Base-by-base conservation (phyloP, 2,888 invertebrate genomes). In the Argyresthia goedartella region DNA sequence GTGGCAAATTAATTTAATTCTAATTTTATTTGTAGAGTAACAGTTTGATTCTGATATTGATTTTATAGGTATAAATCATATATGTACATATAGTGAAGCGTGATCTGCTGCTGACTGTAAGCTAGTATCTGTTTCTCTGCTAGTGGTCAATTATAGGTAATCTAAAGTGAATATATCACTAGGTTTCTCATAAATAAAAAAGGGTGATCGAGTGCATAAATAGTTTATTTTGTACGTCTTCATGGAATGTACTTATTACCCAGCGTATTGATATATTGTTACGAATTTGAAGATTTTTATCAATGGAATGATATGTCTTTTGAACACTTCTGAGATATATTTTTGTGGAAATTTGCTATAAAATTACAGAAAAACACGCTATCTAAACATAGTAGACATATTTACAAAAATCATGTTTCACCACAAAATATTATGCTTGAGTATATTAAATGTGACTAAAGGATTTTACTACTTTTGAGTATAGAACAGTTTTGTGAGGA, bases 171-270 rank as follows among this genome's bases (percentile, higher is more conserved):
- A 25, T 25, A 25, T 25, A 4, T 25, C 3, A 25, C 3, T 25
- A 25, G 25, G 6, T 25, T 25, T 6, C 25, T 25, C 3, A 39
- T 3, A 25, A 46, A 33, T 46, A 25, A 46, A 46, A 46, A 25
- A 46, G 7, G 11, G 3, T 43, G 13, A 62, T 76, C 79, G 76
- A 82, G 82, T 84, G 84, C 82, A 76, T 74, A 67, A 75, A 75
- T 73, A 79, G 67, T 84, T 82, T 82, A 82, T 81, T 84, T 81
- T 82, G 80, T 81, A 82, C 76, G 76, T 73, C 68, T 73, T 66
- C 70, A 71, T 76, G 77, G 71, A 79, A 77, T 77, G 71, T 64
- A 71, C 73, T 69, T 65, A 66, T 70, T 71, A 76, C 75, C 78
- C 72, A 73, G 69, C 58, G 61, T 60, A 69, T 43, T 44, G 36